Conservation (phyloP, 2,888 invertebrate species). For the Plebejus melissa region DNA sequence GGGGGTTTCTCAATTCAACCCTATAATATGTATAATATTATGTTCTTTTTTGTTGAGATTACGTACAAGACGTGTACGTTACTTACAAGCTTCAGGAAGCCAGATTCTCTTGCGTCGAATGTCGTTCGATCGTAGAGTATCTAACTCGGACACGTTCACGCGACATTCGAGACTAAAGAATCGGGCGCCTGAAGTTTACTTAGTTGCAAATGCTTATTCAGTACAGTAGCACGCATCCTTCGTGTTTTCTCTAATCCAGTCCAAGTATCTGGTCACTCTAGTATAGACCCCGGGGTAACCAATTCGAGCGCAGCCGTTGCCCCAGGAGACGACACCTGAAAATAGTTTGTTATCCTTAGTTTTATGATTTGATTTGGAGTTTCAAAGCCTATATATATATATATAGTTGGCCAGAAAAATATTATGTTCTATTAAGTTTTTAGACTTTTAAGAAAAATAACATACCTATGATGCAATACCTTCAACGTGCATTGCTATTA, state of each 20-base stretch:
- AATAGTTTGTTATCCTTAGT: slow-evolving; percentile 26
- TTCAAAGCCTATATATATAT: too few relatives aligned
- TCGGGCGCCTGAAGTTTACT: background rate
- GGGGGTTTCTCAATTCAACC: too few relatives aligned
- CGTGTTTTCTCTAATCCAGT: slow-evolving; percentile 89
- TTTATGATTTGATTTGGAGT: background rate
- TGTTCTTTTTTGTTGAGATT: background rate
- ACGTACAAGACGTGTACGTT: background rate
- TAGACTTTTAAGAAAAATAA: background rate
- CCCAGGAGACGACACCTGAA: slow-evolving; percentile 91
- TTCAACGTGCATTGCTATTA: background rate
- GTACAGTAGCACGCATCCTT: slow-evolving; percentile 90
- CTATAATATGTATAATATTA: too few relatives aligned
- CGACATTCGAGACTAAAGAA: too few relatives aligned
- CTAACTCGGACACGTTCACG: too few relatives aligned
- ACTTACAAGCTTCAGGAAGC: background rate
- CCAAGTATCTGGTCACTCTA: slow-evolving; percentile 87
- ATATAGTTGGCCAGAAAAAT: too few relatives aligned
- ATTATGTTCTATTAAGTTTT: too few relatives aligned
- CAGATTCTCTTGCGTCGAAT: too few relatives aligned
- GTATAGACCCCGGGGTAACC: slow-evolving; percentile 94
- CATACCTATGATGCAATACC: background rate
- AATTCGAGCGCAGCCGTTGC: slow-evolving; percentile 91
- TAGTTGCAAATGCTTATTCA: slow-evolving; percentile 53
- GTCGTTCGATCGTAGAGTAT: too few relatives aligned